Base-by-base conservation (phyloP, 2,888 invertebrate species). In the Chrysina gloriosa region DNA sequence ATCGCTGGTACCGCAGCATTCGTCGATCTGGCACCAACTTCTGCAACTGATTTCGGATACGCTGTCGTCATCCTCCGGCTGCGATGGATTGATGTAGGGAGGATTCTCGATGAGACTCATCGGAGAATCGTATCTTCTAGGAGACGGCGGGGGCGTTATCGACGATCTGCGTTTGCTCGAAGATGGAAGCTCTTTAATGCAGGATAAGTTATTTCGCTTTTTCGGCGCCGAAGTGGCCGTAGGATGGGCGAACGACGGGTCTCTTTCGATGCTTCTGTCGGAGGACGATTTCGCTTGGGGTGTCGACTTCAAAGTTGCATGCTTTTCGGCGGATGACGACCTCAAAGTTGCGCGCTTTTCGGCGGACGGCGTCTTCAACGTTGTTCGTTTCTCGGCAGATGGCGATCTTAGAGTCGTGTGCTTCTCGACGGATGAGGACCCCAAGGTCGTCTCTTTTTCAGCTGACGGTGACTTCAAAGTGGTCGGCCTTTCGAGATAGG, bases 1-100 rank as follows among this genome's bases (percentile, higher is more conserved):
- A 14, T 48, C 52, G 5, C 14, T n/a, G 6, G 67, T 63, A 7
- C 63, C 67, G 34, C 67, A 67, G 14, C 63, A 67, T 45, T 67
- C 63, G 34, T 67, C 67, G 0, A 54, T 52, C 16, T 21, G 52
- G 16, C 65, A 45, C 52, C 63, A 47, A 7, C 58, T 61, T n/a
- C 11, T 29, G 16, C 58, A 42, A 14, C 58, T 42, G 2, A 3
- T 4, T 2, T 3, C 16, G 16, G 42, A 25, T 14, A 39, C 23
- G 27, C 29, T n/a, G 11, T 19, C n/a, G 2, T 47, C 47, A n/a
- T 21, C n/a, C 1, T 1, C 21, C 7, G 16, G 7, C 16, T 14
- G 9, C 9, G 5, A 11, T 7, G 3, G 25, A 11, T 14, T 2
- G 3, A 31, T 34, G 9, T 54, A 19, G 16, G 19, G 6, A 9